These are phyloP conservation scores for Cygnus olor DNA, from an alignment of 2,797 vertebrate genomes.

Conservation along the genomic window DNA sequence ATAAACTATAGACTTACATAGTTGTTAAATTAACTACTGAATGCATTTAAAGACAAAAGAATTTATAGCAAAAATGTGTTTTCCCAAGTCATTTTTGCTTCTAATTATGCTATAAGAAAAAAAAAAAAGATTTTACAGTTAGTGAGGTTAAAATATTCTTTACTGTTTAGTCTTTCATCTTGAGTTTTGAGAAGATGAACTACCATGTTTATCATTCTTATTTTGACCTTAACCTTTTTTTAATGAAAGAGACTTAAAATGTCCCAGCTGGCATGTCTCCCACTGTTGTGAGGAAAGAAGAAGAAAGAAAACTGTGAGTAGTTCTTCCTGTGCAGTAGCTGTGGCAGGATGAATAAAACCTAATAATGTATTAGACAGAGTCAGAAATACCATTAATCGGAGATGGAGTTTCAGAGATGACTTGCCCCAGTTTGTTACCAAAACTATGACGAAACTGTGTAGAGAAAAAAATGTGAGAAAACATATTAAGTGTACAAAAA, in stretches of 20 bases:
- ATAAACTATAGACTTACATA: slow-evolving; percentile 62
- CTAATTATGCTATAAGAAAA: slow-evolving; percentile 30
- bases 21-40: slow-evolving; percentile 71
- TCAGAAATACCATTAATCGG: not conserved
- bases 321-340: slow-evolving; percentile 61
- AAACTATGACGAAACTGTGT: not conserved
- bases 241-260: slow-evolving; percentile 86
- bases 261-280: slow-evolving; percentile 80
- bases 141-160: slow-evolving; percentile 73
- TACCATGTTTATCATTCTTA: slow-evolving; percentile 82
- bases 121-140: slow-evolving; percentile 45
- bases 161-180: slow-evolving; percentile 79
- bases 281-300: slow-evolving; percentile 4
- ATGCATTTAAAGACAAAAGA: slow-evolving; percentile 72
- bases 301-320: slow-evolving; percentile 36
- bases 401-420: slow-evolving; percentile 10
- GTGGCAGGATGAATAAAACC: slow-evolving; percentile 20
- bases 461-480: not conserved
- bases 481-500: not conserved
- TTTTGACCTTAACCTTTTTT: slow-evolving; percentile 84
- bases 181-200: slow-evolving; percentile 80
- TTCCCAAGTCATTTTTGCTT: slow-evolving; percentile 49
- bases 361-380: not conserved
- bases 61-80: slow-evolving; percentile 63
- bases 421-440: not conserved